Conservation (phyloP, 2,113 vertebrate genomes). For the Pteropus alecto region DNA sequence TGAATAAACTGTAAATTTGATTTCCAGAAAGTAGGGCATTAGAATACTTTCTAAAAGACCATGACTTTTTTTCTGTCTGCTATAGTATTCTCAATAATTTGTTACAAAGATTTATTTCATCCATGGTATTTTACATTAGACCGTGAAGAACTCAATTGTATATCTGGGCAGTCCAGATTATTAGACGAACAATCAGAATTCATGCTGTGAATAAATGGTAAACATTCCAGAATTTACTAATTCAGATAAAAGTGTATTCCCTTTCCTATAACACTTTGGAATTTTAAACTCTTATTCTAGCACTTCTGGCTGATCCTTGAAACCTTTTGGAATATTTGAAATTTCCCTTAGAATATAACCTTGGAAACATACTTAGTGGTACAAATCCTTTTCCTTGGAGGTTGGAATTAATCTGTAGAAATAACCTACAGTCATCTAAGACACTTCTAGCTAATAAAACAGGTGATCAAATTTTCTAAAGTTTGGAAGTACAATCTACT, state of each 20-base stretch:
- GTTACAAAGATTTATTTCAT: not conserved
- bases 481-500: not conserved
- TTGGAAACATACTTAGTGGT: not conserved
- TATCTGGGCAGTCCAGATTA: not conserved
- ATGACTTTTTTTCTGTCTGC: not conserved
- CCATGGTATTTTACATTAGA: not conserved
- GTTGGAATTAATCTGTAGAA: conserved; percentile 32
- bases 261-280: not conserved
- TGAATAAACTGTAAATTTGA: not conserved
- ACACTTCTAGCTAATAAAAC: not conserved
- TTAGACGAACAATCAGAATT: not conserved
- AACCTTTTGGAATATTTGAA: not conserved
- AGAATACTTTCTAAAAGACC: conserved; percentile 12
- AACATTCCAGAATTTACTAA: not conserved
- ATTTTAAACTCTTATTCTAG: not conserved
- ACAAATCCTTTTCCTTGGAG: not conserved
- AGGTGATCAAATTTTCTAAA: not conserved
- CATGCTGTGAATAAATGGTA: not conserved
- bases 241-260: not conserved
- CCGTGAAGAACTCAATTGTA: not conserved
- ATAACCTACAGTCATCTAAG: not conserved
- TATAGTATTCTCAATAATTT: not conserved
- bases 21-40: not conserved
- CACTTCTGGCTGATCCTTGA: not conserved
- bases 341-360: not conserved